Evolutionary conservation across 2,113 vertebrate genomes (phyloP).

Genomic region (Notarius quadriscutis): DNA sequence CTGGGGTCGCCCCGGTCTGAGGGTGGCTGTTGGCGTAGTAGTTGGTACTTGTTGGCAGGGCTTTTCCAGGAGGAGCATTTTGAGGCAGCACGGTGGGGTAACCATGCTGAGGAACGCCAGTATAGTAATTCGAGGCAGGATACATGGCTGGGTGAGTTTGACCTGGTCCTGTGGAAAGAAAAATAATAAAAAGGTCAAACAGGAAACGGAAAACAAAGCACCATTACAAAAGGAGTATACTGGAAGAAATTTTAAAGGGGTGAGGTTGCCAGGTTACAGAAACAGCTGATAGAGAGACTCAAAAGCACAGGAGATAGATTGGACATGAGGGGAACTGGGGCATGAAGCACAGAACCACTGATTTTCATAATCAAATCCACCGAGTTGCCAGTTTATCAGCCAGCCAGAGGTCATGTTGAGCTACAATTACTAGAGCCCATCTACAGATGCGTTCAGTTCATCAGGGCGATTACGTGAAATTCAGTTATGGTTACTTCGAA

Average conservation of each 20-base stretch:
- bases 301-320: background rate
- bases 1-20: conserved; percentile 61
- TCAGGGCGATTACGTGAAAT: no score
- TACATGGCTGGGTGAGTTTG: conserved; percentile 75
- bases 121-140: conserved; percentile 73
- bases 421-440: background rate
- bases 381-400: background rate
- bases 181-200: background rate
- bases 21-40: conserved; percentile 81
- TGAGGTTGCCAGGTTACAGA: no score
- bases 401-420: background rate
- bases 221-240: no score
- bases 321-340: background rate
- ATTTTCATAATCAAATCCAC: conserved; percentile 12
- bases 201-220: background rate
- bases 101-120: conserved; percentile 72
- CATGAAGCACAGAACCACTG: background rate
- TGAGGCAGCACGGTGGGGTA: conserved; percentile 73
- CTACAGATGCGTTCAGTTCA: background rate
- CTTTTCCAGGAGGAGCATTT: conserved; percentile 78
- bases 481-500: no score
- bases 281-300: background rate
- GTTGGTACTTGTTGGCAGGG: conserved; percentile 73
- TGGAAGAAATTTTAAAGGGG: background rate
- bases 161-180: conserved; percentile 76